Evolutionary conservation across 1,140 invertebrate genomes (phyloP).

Genomic region (Eumaeus atala): DNA sequence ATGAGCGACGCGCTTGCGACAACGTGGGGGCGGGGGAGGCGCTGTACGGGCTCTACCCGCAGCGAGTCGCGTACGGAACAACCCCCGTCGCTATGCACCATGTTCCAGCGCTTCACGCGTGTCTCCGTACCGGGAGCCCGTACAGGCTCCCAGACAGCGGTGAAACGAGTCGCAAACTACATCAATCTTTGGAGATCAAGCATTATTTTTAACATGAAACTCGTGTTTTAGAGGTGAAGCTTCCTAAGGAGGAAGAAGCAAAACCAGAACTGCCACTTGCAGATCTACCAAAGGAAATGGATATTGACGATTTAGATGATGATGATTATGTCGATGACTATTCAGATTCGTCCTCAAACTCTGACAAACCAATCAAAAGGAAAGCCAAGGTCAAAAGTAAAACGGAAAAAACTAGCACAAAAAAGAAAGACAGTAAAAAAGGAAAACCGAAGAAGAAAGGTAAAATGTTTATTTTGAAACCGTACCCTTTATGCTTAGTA

Average conservation of each 20-base stretch:
- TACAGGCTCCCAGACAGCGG: too few relatives aligned
- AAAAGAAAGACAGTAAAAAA: conserved; percentile 31
- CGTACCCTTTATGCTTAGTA: too few relatives aligned
- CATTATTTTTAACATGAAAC: conserved; percentile 10
- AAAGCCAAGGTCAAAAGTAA: conserved; percentile 32
- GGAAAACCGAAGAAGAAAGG: conserved; percentile 26
- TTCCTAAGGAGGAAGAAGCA: conserved; percentile 37
- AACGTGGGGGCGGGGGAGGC: too few relatives aligned
- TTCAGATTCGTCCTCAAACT: conserved; percentile 45
- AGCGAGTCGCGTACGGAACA: too few relatives aligned
- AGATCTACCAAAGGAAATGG: conserved; percentile 23
- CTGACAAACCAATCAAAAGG: conserved; percentile 51
- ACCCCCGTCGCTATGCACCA: too few relatives aligned
- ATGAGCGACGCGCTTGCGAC: too few relatives aligned
- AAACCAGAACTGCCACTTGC: conserved; percentile 17
- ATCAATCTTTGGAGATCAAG: conserved; percentile 21
- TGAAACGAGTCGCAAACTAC: too few relatives aligned
- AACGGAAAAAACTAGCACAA: conserved; percentile 32
- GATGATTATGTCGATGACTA: conserved; percentile 38
- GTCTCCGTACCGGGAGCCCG: too few relatives aligned
- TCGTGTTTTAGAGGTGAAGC: conserved; percentile 36
- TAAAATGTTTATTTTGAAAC: too few relatives aligned
- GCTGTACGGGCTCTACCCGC: too few relatives aligned
- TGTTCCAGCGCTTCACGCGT: too few relatives aligned
- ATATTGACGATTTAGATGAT: conserved; percentile 29